Percentiles rank a stretch among this genome's conserved stretches.
These are phyloP conservation scores for Drosophila tripunctata DNA, from an alignment of 2,888 invertebrate genomes.

Conservation along the genomic window DNA sequence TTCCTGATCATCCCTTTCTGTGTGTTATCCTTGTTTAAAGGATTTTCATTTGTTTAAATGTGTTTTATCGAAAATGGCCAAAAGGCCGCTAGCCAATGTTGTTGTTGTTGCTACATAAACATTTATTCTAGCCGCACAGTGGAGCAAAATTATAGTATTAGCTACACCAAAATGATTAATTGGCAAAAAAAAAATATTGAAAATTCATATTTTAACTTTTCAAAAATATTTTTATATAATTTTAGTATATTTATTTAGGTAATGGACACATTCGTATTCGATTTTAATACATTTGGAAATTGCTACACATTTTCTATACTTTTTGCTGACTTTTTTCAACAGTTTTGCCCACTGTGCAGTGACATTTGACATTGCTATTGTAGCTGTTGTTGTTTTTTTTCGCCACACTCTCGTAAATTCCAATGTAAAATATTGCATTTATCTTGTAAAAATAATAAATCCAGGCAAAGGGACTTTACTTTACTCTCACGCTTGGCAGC, in stretches of 20 bases:
- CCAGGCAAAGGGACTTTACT: slow-evolving; percentile 73
- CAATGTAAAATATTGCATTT: slow-evolving; percentile 80
- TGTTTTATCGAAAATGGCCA: slow-evolving; percentile 78
- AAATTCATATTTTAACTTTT: neutral
- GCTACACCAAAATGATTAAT: too few species aligned
- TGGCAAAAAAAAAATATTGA: neutral
- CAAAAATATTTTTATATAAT: neutral
- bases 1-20: slow-evolving; percentile 10
- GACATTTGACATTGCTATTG: slow-evolving; percentile 62
- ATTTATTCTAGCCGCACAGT: slow-evolving; percentile 58
- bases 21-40: slow-evolving; percentile 74
- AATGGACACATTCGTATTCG: too few species aligned
- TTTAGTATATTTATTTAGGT: neutral
- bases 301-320: too few species aligned
- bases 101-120: slow-evolving; percentile 7
- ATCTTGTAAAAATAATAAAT: slow-evolving; percentile 80
- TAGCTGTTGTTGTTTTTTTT: slow-evolving; percentile 42
- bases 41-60: slow-evolving; percentile 80
- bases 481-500: slow-evolving; percentile 72
- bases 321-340: neutral
- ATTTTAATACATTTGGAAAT: neutral
- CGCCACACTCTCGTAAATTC: slow-evolving; percentile 72
- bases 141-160: slow-evolving; percentile 17
- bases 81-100: slow-evolving; percentile 45
- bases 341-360: slow-evolving; percentile 52